Conservation (phyloP, 2,113 vertebrate genomes). For the Cacatua alba region DNA sequence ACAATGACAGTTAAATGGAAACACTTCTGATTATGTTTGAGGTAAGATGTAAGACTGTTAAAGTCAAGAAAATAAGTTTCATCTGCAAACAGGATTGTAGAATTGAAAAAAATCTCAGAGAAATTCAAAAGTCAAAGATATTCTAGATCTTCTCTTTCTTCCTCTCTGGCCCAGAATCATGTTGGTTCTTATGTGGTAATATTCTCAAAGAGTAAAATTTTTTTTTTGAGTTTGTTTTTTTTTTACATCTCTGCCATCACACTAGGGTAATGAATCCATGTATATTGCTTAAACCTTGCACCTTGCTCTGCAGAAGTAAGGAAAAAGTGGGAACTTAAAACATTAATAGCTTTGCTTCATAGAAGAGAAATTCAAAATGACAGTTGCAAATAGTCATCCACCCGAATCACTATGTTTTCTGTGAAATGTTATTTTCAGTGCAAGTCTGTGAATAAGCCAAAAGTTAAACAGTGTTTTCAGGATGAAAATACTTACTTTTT, state of each 20-base stretch:
- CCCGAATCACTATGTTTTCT: not conserved
- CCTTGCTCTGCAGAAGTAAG: not conserved
- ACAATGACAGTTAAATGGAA: not conserved
- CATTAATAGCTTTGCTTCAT: not conserved
- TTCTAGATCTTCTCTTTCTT: not conserved
- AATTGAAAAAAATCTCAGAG: not conserved
- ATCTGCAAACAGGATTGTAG: not conserved
- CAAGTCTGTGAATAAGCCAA: not conserved
- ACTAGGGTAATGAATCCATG: not conserved
- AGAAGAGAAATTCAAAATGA: not conserved
- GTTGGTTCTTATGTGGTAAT: not conserved
- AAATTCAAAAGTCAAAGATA: not conserved
- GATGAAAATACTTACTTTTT: not conserved
- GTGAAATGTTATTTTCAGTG: not conserved
- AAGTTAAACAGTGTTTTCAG: not conserved
- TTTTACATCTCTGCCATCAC: not conserved
- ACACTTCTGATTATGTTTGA: not conserved
- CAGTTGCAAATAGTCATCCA: not conserved
- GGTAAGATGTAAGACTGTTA: not conserved
- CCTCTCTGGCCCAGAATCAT: not conserved
- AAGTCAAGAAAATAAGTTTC: not conserved
- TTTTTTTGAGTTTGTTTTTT: not conserved
- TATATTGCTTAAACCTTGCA: not conserved
- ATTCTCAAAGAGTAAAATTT: not conserved
- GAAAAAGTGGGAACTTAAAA: not conserved